These are phyloP conservation scores for Greenwoodochromis staneri DNA, from an alignment of 2,113 vertebrate genomes.

Conservation along the genomic window DNA sequence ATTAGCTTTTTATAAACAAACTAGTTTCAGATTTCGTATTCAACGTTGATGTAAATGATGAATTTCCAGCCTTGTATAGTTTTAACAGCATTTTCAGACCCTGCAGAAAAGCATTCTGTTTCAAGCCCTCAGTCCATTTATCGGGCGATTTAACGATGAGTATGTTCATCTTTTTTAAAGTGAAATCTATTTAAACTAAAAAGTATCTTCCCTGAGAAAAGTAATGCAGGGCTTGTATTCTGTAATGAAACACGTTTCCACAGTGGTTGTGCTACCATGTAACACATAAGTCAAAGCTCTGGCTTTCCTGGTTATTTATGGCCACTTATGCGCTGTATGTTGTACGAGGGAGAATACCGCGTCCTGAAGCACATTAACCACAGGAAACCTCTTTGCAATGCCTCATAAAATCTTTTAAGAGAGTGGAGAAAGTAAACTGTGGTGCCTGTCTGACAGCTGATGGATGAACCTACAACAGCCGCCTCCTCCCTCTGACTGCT, in stretches of 20 bases:
- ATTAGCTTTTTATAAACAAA: not conserved
- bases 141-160: not conserved
- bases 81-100: not conserved
- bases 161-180: not conserved
- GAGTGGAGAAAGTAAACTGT: not conserved
- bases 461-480: not conserved
- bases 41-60: not conserved
- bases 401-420: constrained; percentile 23
- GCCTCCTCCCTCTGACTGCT: not conserved
- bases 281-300: not conserved
- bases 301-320: not conserved
- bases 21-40: not conserved
- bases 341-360: not conserved
- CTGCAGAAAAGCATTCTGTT: not conserved
- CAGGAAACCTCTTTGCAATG: not conserved
- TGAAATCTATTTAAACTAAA: not conserved
- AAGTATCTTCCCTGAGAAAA: not conserved
- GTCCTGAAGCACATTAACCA: not conserved
- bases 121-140: not conserved
- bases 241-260: not conserved
- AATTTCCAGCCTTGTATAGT: not conserved
- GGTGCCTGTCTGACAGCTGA: not conserved
- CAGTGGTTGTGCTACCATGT: not conserved
- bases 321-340: not conserved
- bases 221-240: not conserved